These are phyloP conservation scores for Cryptus armator DNA, from an alignment of 2,888 invertebrate species.

Conservation along the genomic window DNA sequence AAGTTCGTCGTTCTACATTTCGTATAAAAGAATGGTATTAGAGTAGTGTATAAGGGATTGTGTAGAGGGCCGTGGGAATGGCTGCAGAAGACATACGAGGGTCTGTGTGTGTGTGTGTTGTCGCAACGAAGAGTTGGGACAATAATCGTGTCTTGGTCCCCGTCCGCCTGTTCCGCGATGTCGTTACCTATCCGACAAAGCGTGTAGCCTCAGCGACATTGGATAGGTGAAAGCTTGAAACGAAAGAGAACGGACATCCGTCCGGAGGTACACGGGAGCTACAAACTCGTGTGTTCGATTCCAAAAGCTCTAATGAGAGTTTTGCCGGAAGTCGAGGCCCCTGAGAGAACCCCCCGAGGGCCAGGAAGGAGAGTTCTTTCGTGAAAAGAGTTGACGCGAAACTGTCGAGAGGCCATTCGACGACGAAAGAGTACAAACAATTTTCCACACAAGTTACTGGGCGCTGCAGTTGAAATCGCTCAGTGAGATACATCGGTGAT, in stretches of 20 bases:
- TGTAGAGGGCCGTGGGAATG: slow-evolving; percentile 55
- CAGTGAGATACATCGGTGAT: slow-evolving; percentile 1
- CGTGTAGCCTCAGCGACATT: slow-evolving; percentile 35
- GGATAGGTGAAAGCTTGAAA: slow-evolving; percentile 32
- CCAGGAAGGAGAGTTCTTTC: background rate
- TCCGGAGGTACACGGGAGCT: slow-evolving; percentile 30
- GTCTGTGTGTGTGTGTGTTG: slow-evolving; percentile 29
- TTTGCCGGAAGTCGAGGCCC: slow-evolving; percentile 60
- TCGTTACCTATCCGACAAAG: slow-evolving; percentile 59
- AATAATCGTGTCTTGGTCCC: slow-evolving; percentile 58
- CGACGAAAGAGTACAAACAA: slow-evolving; percentile 48
- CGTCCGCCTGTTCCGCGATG: slow-evolving; percentile 24
- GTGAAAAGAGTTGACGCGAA: slow-evolving; percentile 46
- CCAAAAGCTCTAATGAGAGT: slow-evolving; percentile 65
- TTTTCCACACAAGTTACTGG: slow-evolving; percentile 52
- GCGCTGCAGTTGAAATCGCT: background rate
- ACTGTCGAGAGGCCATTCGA: slow-evolving; percentile 29
- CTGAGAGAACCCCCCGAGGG: slow-evolving; percentile 32
- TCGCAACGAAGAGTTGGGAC: slow-evolving; percentile 60
- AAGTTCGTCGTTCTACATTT: slow-evolving; percentile 54
- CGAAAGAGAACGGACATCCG: slow-evolving; percentile 58
- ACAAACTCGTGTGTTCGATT: slow-evolving; percentile 26
- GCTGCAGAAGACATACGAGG: slow-evolving; percentile 56
- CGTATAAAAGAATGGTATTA: slow-evolving; percentile 54
- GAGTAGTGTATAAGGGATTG: slow-evolving; percentile 5